Conservation (phyloP, 2,888 invertebrate genomes). For the Phragmatobia fuliginosa region DNA sequence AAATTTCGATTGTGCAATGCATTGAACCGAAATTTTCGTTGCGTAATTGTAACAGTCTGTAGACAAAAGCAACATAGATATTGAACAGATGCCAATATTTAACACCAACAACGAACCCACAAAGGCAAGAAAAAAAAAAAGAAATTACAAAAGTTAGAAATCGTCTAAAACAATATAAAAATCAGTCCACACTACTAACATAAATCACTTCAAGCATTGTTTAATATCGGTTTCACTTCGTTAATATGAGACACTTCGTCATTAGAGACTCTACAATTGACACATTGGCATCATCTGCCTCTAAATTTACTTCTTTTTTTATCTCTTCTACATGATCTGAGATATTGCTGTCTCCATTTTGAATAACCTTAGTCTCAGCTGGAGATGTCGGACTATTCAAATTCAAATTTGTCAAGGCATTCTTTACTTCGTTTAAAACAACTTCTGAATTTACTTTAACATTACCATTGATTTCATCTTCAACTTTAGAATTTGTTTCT, state of each 20-base stretch:
- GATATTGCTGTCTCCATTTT: background rate
- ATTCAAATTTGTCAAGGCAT: background rate
- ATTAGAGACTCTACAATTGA: conserved; percentile 46
- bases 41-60: background rate
- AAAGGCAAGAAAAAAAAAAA: background rate
- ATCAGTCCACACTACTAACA: conserved; percentile 51
- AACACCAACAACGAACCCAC: background rate
- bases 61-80: background rate
- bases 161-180: conserved; percentile 34
- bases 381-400: conserved; percentile 1
- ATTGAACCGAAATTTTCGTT: too few relatives aligned
- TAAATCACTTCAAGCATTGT: conserved; percentile 43
- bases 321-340: background rate
- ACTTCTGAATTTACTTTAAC: background rate
- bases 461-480: conserved; percentile 1
- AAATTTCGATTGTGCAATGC: too few relatives aligned
- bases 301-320: conserved; percentile 17
- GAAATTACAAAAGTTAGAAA: conserved; percentile 11
- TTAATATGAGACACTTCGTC: conserved; percentile 58
- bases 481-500: conserved; percentile 2
- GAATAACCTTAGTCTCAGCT: background rate
- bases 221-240: conserved; percentile 59
- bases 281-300: conserved; percentile 37
- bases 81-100: background rate
- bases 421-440: background rate